A percentile compares a stretch with the other conserved stretches of the same genome.
Evolutionary conservation across 2,113 vertebrate species (phyloP).

Genomic region (Notechis scutatus): DNA sequence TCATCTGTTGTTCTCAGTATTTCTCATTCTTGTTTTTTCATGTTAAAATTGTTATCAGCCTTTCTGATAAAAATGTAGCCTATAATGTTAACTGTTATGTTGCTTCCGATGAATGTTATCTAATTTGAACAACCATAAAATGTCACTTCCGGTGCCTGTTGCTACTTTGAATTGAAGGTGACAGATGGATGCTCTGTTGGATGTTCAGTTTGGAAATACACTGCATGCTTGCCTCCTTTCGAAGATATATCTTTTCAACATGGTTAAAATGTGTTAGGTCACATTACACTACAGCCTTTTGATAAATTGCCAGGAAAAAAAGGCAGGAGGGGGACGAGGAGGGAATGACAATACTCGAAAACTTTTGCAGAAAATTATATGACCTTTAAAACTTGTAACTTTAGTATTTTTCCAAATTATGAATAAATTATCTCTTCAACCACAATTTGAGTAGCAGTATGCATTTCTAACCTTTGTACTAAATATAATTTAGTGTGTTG

Average conservation of each 20-base stretch:
- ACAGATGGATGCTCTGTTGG: constrained; percentile 50
- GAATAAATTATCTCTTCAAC: constrained; percentile 21
- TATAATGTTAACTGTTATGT: not conserved
- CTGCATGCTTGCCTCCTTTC: constrained; percentile 40
- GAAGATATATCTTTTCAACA: constrained; percentile 51
- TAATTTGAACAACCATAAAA: constrained; percentile 34
- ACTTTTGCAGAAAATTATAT: not conserved
- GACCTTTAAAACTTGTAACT: not conserved
- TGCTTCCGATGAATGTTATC: not conserved
- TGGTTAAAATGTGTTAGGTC: constrained; percentile 43
- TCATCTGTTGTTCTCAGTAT: not conserved
- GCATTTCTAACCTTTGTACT: not conserved
- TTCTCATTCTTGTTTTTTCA: not conserved
- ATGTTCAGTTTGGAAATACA: constrained; percentile 48
- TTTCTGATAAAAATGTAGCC: not conserved
- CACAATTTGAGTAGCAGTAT: not conserved
- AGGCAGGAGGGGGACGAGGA: not conserved
- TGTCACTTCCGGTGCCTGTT: constrained; percentile 54
- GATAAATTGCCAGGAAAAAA: constrained; percentile 39
- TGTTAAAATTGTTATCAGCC: not conserved
- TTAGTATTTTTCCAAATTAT: not conserved
- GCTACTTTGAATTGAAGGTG: constrained; percentile 51
- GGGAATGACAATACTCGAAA: not conserved
- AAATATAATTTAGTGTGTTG: not conserved
- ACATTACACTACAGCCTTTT: constrained; percentile 43